A percentile compares a stretch with the other conserved stretches of the same genome.
phyloP scores from a whole-genome alignment of 2,113 vertebrate species.

The Psettodes erumei region DNA sequence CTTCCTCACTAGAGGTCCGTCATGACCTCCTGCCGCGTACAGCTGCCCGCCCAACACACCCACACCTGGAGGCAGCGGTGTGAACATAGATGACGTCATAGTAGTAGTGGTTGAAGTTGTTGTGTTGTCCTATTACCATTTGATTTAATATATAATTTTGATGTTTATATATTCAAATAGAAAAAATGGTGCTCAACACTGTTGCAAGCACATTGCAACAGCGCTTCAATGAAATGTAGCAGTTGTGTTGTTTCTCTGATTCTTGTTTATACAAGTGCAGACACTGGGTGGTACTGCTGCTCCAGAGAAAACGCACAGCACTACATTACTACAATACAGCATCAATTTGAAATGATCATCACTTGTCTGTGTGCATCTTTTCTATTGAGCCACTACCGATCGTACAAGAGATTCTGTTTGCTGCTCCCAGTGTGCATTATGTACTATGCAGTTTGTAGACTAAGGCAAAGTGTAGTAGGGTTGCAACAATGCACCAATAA shows the following conservation, averaged over 20 bases:
- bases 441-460: neutral
- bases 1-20: slow-evolving; percentile 96
- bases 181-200: too few species aligned
- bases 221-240: neutral
- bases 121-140: too few species aligned
- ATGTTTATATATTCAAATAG: too few species aligned
- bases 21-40: slow-evolving; percentile 93
- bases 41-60: slow-evolving; percentile 92
- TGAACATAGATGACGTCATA: neutral
- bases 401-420: neutral
- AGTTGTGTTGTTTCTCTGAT: neutral
- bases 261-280: neutral
- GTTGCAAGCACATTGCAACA: neutral
- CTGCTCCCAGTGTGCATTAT: neutral
- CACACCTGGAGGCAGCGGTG: slow-evolving; percentile 83
- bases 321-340: neutral
- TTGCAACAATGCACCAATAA: too few species aligned
- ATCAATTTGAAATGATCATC: neutral
- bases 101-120: neutral
- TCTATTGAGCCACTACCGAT: neutral
- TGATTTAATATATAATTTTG: too few species aligned
- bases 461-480: neutral
- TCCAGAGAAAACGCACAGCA: neutral
- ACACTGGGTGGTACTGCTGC: slow-evolving; percentile 16
- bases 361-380: neutral